phyloP scores from a whole-genome alignment of 1,140 invertebrate genomes.

The Akabosia matsudoensis region DNA sequence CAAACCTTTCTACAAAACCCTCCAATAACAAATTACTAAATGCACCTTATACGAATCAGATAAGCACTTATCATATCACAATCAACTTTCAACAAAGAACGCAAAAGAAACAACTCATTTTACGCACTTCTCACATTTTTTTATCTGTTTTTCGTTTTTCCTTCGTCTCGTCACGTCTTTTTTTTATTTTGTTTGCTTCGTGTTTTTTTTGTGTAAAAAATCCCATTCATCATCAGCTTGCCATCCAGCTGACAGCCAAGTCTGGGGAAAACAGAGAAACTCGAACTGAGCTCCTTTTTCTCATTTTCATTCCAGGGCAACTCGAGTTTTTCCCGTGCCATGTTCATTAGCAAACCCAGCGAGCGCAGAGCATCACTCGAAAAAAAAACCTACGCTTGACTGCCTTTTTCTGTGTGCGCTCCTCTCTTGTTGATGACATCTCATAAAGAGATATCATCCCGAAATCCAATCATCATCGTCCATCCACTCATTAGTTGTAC shows the following conservation, averaged over 20 bases:
- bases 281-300: neutral
- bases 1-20: too few species aligned
- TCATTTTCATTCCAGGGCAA: neutral
- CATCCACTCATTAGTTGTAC: neutral
- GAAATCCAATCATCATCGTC: neutral
- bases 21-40: too few species aligned
- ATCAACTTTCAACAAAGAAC: too few species aligned
- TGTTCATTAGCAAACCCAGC: neutral
- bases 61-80: too few species aligned
- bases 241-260: neutral
- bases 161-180: too few species aligned
- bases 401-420: neutral
- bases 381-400: neutral
- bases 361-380: too few species aligned
- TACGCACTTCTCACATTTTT: too few species aligned
- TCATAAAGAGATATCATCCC: neutral
- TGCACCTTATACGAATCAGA: too few species aligned
- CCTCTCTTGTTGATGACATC: neutral
- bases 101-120: too few species aligned
- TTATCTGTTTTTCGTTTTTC: too few species aligned
- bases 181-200: too few species aligned
- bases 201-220: too few species aligned
- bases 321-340: neutral
- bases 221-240: neutral
- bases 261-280: neutral